These are phyloP conservation scores for Otis tarda DNA, from an alignment of 2,113 vertebrate species.

Conservation along the genomic window DNA sequence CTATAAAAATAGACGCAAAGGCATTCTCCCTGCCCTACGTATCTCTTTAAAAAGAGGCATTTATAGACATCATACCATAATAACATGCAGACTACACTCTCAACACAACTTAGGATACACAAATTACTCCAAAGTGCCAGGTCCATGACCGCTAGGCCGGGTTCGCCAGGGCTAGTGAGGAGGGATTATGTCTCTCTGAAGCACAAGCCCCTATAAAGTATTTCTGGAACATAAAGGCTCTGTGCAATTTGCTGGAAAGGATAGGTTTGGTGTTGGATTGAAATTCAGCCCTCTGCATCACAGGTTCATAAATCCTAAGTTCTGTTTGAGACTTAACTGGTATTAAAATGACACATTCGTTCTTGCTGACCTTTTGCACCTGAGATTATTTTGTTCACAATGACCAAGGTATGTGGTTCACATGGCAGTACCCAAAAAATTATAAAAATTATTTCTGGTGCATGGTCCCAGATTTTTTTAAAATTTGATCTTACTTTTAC, in stretches of 20 bases:
- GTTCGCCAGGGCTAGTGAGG: background rate
- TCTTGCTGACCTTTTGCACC: background rate
- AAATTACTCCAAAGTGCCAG: background rate
- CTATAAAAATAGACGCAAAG: background rate
- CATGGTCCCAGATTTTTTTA: background rate
- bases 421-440: background rate
- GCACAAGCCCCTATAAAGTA: background rate
- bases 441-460: background rate
- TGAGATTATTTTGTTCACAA: background rate
- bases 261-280: background rate
- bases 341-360: background rate
- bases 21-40: background rate
- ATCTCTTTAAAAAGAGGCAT: background rate
- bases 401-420: background rate
- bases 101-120: background rate
- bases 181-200: background rate
- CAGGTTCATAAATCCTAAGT: background rate
- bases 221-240: background rate
- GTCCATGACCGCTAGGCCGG: background rate
- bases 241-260: background rate
- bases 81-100: background rate
- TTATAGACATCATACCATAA: background rate
- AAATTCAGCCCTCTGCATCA: background rate
- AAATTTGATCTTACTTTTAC: background rate
- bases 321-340: background rate